phyloP scores from a whole-genome alignment of 2,888 invertebrate species.

The Lysandra bellargus region DNA sequence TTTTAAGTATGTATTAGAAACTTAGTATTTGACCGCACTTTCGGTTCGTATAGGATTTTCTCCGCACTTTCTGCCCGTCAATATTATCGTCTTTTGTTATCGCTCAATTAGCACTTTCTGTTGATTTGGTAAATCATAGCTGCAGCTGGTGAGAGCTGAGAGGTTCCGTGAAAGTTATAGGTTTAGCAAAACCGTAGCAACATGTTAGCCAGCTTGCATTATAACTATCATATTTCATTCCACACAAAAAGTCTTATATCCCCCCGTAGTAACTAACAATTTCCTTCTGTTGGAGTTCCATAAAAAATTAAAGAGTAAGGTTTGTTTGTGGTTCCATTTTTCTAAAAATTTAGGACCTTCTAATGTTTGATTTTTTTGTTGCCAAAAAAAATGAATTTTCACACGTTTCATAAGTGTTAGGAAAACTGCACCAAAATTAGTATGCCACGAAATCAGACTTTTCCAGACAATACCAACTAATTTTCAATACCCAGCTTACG shows the following conservation, averaged over 20 bases:
- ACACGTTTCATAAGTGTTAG: too few species aligned
- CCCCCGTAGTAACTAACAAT: too few species aligned
- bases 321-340: too few species aligned
- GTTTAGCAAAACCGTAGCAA: background rate
- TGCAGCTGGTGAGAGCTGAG: background rate
- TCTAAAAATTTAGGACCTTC: too few species aligned
- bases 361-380: too few species aligned
- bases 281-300: too few species aligned
- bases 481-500: slow-evolving; percentile 15
- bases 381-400: too few species aligned
- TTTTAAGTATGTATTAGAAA: background rate
- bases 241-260: too few species aligned
- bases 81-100: background rate
- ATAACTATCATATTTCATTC: too few species aligned
- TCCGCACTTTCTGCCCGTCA: background rate
- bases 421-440: background rate
- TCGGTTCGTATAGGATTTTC: background rate
- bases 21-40: background rate
- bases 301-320: too few species aligned
- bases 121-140: background rate
- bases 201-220: background rate
- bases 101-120: background rate
- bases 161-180: background rate
- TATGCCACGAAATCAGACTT: background rate
- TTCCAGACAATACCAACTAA: background rate